phyloP scores from a whole-genome alignment of 2,113 vertebrate species.

The Carlito syrichta region DNA sequence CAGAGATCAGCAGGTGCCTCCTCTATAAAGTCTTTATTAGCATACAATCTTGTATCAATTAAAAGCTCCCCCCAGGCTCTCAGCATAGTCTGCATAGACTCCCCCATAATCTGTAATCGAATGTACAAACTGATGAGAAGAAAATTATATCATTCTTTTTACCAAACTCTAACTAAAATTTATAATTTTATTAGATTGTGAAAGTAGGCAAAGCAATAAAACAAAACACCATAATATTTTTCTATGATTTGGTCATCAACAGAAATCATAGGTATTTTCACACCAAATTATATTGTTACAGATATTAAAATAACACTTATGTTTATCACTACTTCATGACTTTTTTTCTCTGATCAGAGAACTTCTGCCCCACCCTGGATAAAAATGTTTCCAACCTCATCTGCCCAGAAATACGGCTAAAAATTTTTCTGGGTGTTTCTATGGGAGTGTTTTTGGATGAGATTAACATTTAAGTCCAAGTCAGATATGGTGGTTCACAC shows the following conservation, averaged over 20 bases:
- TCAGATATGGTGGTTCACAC: no score
- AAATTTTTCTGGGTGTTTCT: neutral
- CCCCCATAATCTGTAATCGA: neutral
- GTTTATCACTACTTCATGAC: neutral
- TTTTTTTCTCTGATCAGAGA: neutral
- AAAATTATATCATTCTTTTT: neutral
- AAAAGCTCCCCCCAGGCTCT: neutral
- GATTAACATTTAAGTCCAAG: neutral
- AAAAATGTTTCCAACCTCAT: neutral
- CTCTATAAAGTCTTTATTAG: neutral
- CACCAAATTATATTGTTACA: neutral
- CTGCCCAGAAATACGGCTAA: neutral
- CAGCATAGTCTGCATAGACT: neutral
- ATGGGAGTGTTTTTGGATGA: neutral
- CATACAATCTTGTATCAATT: neutral
- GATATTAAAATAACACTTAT: constrained; percentile 15
- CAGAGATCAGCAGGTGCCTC: neutral
- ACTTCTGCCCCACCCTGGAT: neutral
- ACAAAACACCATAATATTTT: neutral
- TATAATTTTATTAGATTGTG: neutral
- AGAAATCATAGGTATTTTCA: neutral
- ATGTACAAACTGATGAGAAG: neutral
- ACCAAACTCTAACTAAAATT: neutral
- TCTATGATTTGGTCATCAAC: neutral
- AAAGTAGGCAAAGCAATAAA: neutral